Percentiles rank a stretch among this genome's conserved stretches.
Evolutionary conservation across 2,797 vertebrate genomes (phyloP).

Genomic region (Cyclopterus lumpus): DNA sequence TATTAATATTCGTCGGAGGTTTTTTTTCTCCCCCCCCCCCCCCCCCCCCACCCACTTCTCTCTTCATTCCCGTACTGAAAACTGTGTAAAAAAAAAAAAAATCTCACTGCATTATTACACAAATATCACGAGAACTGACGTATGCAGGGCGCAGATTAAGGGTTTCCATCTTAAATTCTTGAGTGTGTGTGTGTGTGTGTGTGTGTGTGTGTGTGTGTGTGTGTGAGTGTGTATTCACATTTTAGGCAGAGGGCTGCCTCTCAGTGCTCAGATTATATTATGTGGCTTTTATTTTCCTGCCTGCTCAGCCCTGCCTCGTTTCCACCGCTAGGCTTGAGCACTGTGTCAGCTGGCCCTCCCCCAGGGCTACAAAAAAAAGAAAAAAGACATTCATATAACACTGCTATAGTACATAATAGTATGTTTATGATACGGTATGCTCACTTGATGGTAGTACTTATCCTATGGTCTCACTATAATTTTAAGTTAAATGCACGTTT

Average conservation of each 20-base stretch:
- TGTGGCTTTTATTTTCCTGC: conserved; percentile 74
- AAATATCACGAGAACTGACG: conserved; percentile 75
- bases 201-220: conserved; percentile 33
- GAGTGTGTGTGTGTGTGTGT: conserved; percentile 8
- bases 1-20: conserved; percentile 33
- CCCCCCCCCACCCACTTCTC: neutral
- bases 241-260: conserved; percentile 60
- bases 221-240: conserved; percentile 43
- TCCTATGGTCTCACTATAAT: conserved; percentile 39
- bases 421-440: conserved; percentile 36
- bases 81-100: conserved; percentile 31
- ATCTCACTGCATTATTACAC: conserved; percentile 59
- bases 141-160: conserved; percentile 68
- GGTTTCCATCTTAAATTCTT: conserved; percentile 78
- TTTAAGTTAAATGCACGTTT: conserved; percentile 36
- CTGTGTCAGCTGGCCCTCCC: conserved; percentile 56
- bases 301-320: conserved; percentile 52
- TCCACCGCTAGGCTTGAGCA: conserved; percentile 68
- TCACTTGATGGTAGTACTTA: conserved; percentile 21
- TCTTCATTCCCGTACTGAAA: conserved; percentile 40
- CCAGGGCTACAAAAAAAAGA: conserved; percentile 27
- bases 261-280: conserved; percentile 70
- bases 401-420: conserved; percentile 40
- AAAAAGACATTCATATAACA: conserved; percentile 23
- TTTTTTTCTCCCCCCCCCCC: too few species aligned